A percentile compares a stretch with the other conserved stretches of the same genome.
Conservation (phyloP, 1,140 invertebrate species). For the Lordiphosa clarofinis region DNA sequence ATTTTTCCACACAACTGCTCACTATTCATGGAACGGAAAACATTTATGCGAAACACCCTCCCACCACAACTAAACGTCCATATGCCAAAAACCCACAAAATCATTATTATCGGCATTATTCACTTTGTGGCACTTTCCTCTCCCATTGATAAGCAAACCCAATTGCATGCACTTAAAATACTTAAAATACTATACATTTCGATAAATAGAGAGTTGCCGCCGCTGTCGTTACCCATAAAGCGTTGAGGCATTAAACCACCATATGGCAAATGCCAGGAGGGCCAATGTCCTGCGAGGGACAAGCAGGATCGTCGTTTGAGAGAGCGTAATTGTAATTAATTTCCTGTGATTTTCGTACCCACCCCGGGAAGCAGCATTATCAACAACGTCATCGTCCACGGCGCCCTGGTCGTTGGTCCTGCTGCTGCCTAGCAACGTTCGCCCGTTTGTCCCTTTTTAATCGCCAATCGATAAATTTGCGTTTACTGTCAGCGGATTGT, state of each 20-base stretch:
- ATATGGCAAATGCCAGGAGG: slow-evolving; percentile 16
- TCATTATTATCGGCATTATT: slow-evolving; percentile 45
- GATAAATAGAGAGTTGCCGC: slow-evolving; percentile 42
- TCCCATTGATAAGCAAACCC: slow-evolving; percentile 29
- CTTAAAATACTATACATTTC: slow-evolving; percentile 53
- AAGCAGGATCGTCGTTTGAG: slow-evolving; percentile 9
- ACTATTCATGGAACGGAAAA: slow-evolving; percentile 4
- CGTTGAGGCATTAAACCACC: slow-evolving; percentile 47
- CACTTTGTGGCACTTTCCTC: slow-evolving; percentile 8
- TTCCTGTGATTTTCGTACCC: slow-evolving; percentile 68
- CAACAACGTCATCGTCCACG: slow-evolving; percentile 17
- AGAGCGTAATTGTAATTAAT: slow-evolving; percentile 73
- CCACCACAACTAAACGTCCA: neutral
- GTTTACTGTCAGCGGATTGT: slow-evolving; percentile 67
- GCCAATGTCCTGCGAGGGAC: slow-evolving; percentile 27
- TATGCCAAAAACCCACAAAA: slow-evolving; percentile 49
- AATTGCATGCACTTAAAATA: slow-evolving; percentile 66
- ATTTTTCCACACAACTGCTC: slow-evolving; percentile 65
- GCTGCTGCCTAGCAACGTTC: slow-evolving; percentile 30
- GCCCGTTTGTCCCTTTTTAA: slow-evolving; percentile 54
- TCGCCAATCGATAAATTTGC: slow-evolving; percentile 76
- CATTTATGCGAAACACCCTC: slow-evolving; percentile 12
- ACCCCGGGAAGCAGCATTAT: slow-evolving; percentile 33
- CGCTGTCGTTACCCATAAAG: slow-evolving; percentile 5
- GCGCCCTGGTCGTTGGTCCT: slow-evolving; percentile 3